Conservation (phyloP, 2,888 invertebrate species). For the Nebria salina region DNA sequence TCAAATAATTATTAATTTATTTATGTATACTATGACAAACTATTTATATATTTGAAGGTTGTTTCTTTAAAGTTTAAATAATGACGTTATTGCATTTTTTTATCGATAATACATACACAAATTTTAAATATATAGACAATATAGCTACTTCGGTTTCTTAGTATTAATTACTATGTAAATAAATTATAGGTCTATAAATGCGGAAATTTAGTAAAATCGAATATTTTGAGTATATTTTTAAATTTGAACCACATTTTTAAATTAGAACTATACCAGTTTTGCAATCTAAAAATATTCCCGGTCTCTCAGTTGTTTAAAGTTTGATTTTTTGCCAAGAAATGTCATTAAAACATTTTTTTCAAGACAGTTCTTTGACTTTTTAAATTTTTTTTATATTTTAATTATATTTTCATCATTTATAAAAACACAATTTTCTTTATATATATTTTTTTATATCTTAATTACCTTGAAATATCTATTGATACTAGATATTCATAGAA, state of each 20-base stretch:
- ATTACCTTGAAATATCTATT: too few species aligned
- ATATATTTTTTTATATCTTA: too few species aligned
- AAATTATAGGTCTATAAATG: too few species aligned
- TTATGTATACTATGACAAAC: not conserved
- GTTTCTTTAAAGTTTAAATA: not conserved
- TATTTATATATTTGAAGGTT: slow-evolving; percentile 4
- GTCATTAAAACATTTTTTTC: slow-evolving; percentile 31
- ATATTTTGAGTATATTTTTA: slow-evolving; percentile 5
- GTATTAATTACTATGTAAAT: too few species aligned
- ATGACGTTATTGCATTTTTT: not conserved
- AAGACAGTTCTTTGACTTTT: not conserved
- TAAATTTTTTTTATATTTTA: not conserved
- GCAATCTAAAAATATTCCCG: slow-evolving; percentile 30
- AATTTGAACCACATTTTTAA: slow-evolving; percentile 22
- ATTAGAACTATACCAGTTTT: slow-evolving; percentile 30
- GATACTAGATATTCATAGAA: too few species aligned
- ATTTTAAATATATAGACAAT: not conserved
- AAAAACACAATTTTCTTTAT: too few species aligned
- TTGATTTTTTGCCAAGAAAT: slow-evolving; percentile 42
- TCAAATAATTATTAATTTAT: not conserved
- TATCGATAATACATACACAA: not conserved
- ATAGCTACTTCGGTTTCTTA: too few species aligned
- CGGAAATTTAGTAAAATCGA: not conserved
- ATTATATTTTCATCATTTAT: too few species aligned
- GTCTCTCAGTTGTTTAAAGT: slow-evolving; percentile 39